Percentiles rank a stretch among this genome's conserved stretches.
These are phyloP conservation scores for Hypomecis punctinalis DNA, from an alignment of 2,888 invertebrate species.

Conservation along the genomic window DNA sequence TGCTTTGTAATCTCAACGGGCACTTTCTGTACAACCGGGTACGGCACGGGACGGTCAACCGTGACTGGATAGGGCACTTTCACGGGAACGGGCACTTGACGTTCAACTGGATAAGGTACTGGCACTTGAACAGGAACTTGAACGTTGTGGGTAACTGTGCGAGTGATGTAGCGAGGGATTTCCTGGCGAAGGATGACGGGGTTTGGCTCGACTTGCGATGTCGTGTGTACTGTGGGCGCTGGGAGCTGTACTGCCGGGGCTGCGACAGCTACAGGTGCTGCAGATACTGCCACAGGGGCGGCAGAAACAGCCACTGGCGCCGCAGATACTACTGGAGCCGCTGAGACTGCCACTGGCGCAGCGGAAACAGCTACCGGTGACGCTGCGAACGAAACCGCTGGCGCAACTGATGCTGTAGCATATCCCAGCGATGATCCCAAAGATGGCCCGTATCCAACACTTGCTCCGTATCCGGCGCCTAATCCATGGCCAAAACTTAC, in stretches of 20 bases:
- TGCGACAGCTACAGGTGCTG: conserved; percentile 46
- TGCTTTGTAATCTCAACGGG: conserved; percentile 81
- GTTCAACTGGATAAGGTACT: conserved; percentile 78
- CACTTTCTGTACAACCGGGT: conserved; percentile 80
- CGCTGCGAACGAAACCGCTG: not conserved
- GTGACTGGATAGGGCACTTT: conserved; percentile 82
- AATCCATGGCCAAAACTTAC: not conserved
- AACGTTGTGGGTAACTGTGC: conserved; percentile 76
- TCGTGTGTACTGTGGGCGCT: conserved; percentile 65
- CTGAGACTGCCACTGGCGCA: conserved; percentile 44
- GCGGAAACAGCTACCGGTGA: conserved; percentile 34
- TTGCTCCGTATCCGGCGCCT: not conserved
- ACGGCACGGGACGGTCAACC: conserved; percentile 81
- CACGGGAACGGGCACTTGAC: conserved; percentile 79
- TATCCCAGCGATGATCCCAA: conserved; percentile 20
- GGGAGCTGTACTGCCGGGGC: conserved; percentile 51
- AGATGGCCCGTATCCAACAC: not conserved
- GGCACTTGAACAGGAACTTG: conserved; percentile 80
- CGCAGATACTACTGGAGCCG: conserved; percentile 37
- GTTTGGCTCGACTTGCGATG: conserved; percentile 73
- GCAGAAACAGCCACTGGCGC: conserved; percentile 45
- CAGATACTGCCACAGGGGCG: conserved; percentile 41
- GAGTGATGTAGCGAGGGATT: conserved; percentile 75
- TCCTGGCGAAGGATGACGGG: conserved; percentile 78
- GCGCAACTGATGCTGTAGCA: conserved; percentile 8